Conservation (phyloP, 2,888 invertebrate genomes). For the Panopea generosa region DNA sequence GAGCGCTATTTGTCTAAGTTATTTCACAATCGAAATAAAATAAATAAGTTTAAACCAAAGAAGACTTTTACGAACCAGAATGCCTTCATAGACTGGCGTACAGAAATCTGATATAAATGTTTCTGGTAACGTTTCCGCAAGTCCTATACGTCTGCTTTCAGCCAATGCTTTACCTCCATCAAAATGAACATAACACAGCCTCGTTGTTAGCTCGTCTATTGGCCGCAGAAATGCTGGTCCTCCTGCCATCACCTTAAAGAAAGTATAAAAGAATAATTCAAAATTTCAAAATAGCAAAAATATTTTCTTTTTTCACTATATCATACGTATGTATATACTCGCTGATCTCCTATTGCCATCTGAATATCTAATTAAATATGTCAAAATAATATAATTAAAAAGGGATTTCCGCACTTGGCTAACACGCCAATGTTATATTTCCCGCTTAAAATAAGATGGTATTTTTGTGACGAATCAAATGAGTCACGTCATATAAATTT, state of each 20-base stretch:
- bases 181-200: conserved; percentile 84
- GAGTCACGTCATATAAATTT: too few relatives aligned
- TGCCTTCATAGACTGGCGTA: conserved; percentile 77
- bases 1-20: too few relatives aligned
- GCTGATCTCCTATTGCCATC: too few relatives aligned
- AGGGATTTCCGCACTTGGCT: too few relatives aligned
- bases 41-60: too few relatives aligned
- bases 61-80: conserved; percentile 79
- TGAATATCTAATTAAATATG: too few relatives aligned
- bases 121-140: conserved; percentile 69
- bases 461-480: too few relatives aligned
- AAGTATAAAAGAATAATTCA: background rate
- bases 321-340: too few relatives aligned
- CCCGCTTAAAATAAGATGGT: too few relatives aligned
- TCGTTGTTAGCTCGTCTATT: conserved; percentile 78
- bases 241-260: conserved; percentile 81
- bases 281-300: conserved; percentile 20
- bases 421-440: too few relatives aligned
- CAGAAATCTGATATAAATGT: conserved; percentile 79
- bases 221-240: conserved; percentile 83
- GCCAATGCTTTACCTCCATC: conserved; percentile 79
- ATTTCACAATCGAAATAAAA: too few relatives aligned
- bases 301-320: conserved; percentile 2
- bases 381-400: too few relatives aligned
- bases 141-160: conserved; percentile 75